Percentiles rank a stretch among this genome's conserved stretches.
phyloP scores from a whole-genome alignment of 2,888 invertebrate genomes.

The Lasioglossum pauxillum region DNA sequence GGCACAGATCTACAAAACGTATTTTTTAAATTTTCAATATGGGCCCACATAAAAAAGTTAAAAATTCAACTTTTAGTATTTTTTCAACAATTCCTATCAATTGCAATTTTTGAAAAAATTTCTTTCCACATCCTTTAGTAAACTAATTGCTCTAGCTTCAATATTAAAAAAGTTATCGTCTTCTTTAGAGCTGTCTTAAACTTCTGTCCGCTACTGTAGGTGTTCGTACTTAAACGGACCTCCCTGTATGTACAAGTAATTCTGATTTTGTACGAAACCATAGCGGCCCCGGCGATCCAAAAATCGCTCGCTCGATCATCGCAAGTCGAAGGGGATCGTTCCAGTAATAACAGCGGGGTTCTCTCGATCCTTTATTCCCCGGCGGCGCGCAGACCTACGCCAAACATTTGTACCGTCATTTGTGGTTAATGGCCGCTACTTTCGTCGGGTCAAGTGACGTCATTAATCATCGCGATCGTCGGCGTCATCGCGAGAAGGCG shows the following conservation, averaged over 20 bases:
- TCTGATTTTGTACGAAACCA: background rate
- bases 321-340: background rate
- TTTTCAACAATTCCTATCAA: no score
- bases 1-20: no score
- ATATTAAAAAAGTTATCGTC: no score
- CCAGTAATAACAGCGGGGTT: conserved; percentile 9
- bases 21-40: no score
- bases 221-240: no score
- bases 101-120: no score
- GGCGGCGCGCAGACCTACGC: conserved; percentile 2
- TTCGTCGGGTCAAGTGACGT: conserved; percentile 54
- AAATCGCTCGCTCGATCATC: background rate
- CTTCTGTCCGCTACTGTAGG: no score
- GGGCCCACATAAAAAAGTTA: no score
- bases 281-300: background rate
- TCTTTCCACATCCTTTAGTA: no score
- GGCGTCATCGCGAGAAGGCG: conserved; percentile 69
- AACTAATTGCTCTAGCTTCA: no score
- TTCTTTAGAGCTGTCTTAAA: no score
- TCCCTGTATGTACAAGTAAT: background rate
- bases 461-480: conserved; percentile 69
- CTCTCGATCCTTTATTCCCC: background rate
- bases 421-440: conserved; percentile 59
- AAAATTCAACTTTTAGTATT: no score
- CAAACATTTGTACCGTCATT: conserved; percentile 56